These are phyloP conservation scores for Xestoiulus laeticollis DNA, from an alignment of 2,888 invertebrate genomes.

Conservation along the genomic window DNA sequence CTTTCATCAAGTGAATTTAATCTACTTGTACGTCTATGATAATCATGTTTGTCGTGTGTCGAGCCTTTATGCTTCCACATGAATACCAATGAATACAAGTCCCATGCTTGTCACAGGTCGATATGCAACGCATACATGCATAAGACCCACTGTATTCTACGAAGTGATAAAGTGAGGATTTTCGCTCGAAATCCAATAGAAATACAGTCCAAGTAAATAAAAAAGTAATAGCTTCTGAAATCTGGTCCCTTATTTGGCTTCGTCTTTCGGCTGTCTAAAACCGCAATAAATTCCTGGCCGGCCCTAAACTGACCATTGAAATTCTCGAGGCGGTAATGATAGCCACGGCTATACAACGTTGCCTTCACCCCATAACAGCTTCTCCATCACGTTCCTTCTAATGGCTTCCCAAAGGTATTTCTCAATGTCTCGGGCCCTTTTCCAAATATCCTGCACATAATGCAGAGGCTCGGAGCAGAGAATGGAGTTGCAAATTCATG, in stretches of 20 bases:
- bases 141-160: not conserved
- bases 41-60: too few relatives aligned
- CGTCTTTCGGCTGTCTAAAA: not conserved
- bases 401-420: conserved; percentile 24
- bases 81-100: too few relatives aligned
- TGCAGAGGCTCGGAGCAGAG: not conserved
- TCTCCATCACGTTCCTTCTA: conserved; percentile 4
- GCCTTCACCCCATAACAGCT: conserved; percentile 19
- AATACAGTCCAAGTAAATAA: not conserved
- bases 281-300: conserved; percentile 32
- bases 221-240: not conserved
- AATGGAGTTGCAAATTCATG: conserved; percentile 24
- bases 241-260: not conserved
- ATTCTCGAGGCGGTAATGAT: conserved; percentile 43
- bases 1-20: too few relatives aligned
- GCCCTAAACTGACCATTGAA: conserved; percentile 24
- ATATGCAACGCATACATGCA: too few relatives aligned
- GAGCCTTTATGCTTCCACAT: too few relatives aligned
- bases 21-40: too few relatives aligned
- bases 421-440: not conserved
- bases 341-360: not conserved
- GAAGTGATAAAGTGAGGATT: not conserved
- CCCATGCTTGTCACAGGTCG: too few relatives aligned
- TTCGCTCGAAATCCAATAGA: not conserved
- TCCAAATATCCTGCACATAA: not conserved